phyloP scores from a whole-genome alignment of 2,888 invertebrate genomes.

The Tiliacea citrago region DNA sequence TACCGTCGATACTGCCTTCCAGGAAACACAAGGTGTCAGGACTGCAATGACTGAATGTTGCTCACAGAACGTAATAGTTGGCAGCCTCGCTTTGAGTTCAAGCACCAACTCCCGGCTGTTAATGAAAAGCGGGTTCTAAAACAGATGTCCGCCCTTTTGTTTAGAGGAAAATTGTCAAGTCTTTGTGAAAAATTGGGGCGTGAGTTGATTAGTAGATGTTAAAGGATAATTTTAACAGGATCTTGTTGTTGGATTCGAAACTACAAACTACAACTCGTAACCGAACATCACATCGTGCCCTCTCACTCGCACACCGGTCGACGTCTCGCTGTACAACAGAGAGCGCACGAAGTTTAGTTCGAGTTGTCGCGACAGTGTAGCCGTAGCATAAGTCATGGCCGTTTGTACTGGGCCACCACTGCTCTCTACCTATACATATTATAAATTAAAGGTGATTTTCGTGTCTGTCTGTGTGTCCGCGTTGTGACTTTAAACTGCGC shows the following conservation, averaged over 20 bases:
- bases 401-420: no score
- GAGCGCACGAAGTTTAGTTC: no score
- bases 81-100: constrained; percentile 72
- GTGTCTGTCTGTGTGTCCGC: background rate
- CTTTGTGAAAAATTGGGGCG: constrained; percentile 66
- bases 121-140: constrained; percentile 77
- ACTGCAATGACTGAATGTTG: constrained; percentile 74
- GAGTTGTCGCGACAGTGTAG: no score
- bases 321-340: no score
- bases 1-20: constrained; percentile 51
- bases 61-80: constrained; percentile 73
- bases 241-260: background rate
- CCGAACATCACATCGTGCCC: no score
- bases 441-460: no score
- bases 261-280: no score
- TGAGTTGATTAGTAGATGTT: constrained; percentile 46
- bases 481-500: background rate
- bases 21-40: constrained; percentile 70
- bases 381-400: no score
- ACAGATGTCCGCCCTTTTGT: constrained; percentile 74
- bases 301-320: no score
- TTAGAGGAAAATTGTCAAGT: constrained; percentile 73
- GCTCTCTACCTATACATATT: no score
- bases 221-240: background rate
- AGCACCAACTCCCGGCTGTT: constrained; percentile 67